Percentiles rank a stretch among this genome's conserved stretches.
These are phyloP conservation scores for Caenorhabditis sp. DNA, from an alignment of 2,888 invertebrate species.

Conservation along the genomic window DNA sequence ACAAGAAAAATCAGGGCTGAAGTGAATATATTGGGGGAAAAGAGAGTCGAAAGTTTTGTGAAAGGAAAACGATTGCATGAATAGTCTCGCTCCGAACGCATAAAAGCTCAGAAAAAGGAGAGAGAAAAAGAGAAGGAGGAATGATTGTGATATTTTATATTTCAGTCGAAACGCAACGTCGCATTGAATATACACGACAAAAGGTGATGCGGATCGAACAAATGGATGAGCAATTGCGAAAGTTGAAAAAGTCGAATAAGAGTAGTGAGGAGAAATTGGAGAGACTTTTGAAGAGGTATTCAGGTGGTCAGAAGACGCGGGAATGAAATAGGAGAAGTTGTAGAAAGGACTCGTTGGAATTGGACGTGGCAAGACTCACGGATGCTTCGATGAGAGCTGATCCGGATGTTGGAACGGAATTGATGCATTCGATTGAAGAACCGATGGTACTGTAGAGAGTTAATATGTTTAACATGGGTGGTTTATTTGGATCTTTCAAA, in stretches of 20 bases:
- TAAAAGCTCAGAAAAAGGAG: constrained; percentile 55
- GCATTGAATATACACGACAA: constrained; percentile 62
- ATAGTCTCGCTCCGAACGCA: constrained; percentile 45
- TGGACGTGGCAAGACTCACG: constrained; percentile 47
- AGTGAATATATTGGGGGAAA: constrained; percentile 27
- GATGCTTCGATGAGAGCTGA: constrained; percentile 49
- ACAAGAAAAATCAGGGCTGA: constrained; percentile 23
- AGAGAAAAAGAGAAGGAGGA: constrained; percentile 11
- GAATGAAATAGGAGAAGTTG: neutral
- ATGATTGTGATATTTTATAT: constrained; percentile 19
- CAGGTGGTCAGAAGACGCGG: neutral
- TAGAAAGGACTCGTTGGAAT: constrained; percentile 58
- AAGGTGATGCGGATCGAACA: constrained; percentile 61
- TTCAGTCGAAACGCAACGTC: constrained; percentile 64
- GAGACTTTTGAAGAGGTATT: constrained; percentile 50
- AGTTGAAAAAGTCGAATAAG: constrained; percentile 38
- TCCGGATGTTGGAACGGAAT: constrained; percentile 35
- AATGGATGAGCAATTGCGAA: constrained; percentile 57
- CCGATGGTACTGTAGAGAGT: constrained; percentile 44
- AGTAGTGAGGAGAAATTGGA: constrained; percentile 57
- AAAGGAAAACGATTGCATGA: constrained; percentile 37
- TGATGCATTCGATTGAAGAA: constrained; percentile 51
- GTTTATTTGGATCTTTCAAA: too few relatives aligned
- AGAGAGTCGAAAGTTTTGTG: constrained; percentile 28
- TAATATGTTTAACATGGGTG: too few relatives aligned